Evolutionary conservation across 1,140 invertebrate species (phyloP), one percentile per base, ranked within the genome.

Genomic region (Pseudobourletiella spinata): DNA sequence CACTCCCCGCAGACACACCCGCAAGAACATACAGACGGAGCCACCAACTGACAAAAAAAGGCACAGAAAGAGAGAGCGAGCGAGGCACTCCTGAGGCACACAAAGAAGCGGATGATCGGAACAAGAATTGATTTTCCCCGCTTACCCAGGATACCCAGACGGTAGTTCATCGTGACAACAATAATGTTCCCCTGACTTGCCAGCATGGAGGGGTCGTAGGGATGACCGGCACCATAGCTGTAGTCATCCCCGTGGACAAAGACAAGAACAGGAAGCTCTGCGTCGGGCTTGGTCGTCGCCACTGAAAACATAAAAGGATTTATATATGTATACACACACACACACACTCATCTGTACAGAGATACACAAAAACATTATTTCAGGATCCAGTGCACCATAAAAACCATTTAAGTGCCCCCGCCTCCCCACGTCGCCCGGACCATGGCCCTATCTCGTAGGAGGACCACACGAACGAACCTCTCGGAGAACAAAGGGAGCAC

Each of bases 81-180:
- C 32, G 32, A n/a, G n/a, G n/a, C n/a, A n/a, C n/a, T n/a, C n/a
- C n/a, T n/a, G n/a, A n/a, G n/a, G n/a, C n/a, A n/a, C n/a, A n/a
- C n/a, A n/a, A n/a, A n/a, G n/a, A n/a, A n/a, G n/a, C n/a, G n/a
- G n/a, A n/a, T n/a, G n/a, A n/a, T n/a, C n/a, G n/a, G n/a, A n/a
- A n/a, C n/a, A n/a, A n/a, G n/a, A n/a, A n/a, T n/a, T n/a, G n/a
- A n/a, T n/a, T n/a, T 48, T 48, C 22, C 8, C 22, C 6, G 76
- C 84, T 86, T 79, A 92, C 95, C 95, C 71, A 98, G 79, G 65
- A 96, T 86, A 55, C 95, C 95, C 39, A 99, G 83, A 58, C 95
- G 82, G 77, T 96, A 99, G 80, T 98, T 98, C 68, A 98, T 83
- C 20, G 93, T 95, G 68, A 98, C 87, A 63, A 98, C 90, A 60